Base-by-base conservation (phyloP, 2,888 invertebrate species). In the Phanerotoma sp. region DNA sequence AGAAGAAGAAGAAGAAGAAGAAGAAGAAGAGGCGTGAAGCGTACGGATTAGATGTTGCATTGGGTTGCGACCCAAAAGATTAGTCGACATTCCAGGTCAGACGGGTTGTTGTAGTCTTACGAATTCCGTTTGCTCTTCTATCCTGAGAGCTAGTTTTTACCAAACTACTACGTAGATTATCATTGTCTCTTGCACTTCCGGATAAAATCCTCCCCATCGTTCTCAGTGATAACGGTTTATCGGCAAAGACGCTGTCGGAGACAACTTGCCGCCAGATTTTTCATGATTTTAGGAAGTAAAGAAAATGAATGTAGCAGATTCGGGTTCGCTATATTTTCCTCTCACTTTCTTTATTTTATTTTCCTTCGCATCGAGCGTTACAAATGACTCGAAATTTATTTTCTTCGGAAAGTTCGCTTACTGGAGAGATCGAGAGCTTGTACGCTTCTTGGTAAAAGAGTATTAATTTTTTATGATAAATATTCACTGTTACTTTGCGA, bases 31-130 rank as follows among this genome's bases (percentile, higher is more conserved):
- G 45, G 54, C 44, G 37, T 30, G 38, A 49, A 49, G 30, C 54
- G 49, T 53, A 56, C 56, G 40, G 30, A 46, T 20, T 20, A 22
- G 44, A 37, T 51, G 48, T 13, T 33, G 51, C n/a, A n/a, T n/a
- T n/a, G n/a, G n/a, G n/a, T n/a, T n/a, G n/a, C n/a, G n/a, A 50
- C 51, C 41, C 64, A 62, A 72, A 72, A 70, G 68, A 73, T 72
- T 67, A 68, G 64, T 58, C 63, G 66, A 66, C 68, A 68, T 69
- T 69, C 66, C 69, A 65, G 71, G 66, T 71, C 73, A 68, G 64
- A 67, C 65, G 55, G 41, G 32, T 45, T 44, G 37, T 38, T 44
- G 37, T 38, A 41, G 63, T 60, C 57, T 60, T 65, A 69, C 65
- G 63, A 69, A 70, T 73, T 70, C 66, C 67, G 62, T 62, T 54